Conservation (phyloP, 2,797 vertebrate species). For the Cryptoprocta ferox region DNA sequence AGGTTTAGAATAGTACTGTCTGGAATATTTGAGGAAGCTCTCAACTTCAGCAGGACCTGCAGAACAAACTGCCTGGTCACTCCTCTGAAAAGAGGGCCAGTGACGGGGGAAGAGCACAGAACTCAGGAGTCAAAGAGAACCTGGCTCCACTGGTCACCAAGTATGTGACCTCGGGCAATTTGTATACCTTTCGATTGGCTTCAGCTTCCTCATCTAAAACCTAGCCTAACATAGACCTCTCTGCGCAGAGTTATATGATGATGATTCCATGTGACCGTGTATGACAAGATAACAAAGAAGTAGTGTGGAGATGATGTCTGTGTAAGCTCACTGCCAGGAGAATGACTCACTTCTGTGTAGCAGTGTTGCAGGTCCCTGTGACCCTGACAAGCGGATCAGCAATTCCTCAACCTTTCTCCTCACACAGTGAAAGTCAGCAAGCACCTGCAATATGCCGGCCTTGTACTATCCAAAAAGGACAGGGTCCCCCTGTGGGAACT, state of each 20-base stretch:
- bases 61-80: not conserved
- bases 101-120: not conserved
- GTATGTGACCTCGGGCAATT: not conserved
- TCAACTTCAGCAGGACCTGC: not conserved
- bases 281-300: slow-evolving; percentile 1
- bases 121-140: not conserved
- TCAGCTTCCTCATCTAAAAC: not conserved
- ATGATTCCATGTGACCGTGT: not conserved
- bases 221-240: fast-evolving
- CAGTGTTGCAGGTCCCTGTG: not conserved
- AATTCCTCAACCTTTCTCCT: not conserved
- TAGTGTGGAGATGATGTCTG: not conserved
- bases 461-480: not conserved
- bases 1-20: not conserved
- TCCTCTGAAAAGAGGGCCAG: not conserved
- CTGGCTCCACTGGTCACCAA: not conserved
- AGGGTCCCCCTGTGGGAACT: not conserved
- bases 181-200: not conserved
- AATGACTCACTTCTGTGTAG: not conserved
- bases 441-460: not conserved
- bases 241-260: not conserved
- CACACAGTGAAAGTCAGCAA: not conserved
- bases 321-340: not conserved
- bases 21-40: not conserved
- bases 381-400: not conserved